phyloP scores from a whole-genome alignment of 2,113 vertebrate species.

The Lagopus muta region DNA sequence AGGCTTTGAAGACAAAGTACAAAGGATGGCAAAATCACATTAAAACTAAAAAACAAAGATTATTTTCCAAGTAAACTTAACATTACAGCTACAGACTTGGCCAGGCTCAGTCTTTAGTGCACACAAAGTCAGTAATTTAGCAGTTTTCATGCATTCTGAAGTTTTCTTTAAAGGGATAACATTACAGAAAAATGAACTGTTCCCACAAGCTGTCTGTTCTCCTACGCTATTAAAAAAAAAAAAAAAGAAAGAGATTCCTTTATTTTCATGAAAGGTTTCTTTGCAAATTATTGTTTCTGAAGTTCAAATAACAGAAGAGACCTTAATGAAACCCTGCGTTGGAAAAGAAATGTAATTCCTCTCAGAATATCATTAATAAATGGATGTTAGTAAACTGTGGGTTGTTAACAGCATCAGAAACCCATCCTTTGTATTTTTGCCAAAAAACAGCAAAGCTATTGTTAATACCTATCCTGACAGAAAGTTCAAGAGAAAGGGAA shows the following conservation, averaged over 20 bases:
- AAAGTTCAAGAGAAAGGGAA: not conserved
- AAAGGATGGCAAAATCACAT: not conserved
- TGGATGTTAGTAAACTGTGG: not conserved
- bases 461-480: not conserved
- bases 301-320: not conserved
- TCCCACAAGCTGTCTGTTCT: slow-evolving; percentile 61
- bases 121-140: not conserved
- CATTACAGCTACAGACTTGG: not conserved
- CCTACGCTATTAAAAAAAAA: not conserved
- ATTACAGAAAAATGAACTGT: slow-evolving; percentile 19
- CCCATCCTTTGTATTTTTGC: not conserved
- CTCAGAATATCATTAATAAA: not conserved
- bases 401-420: slow-evolving; percentile 24
- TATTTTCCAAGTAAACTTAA: not conserved
- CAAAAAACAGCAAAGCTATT: slow-evolving; percentile 1
- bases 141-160: not conserved
- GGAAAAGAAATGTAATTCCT: slow-evolving; percentile 17
- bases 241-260: not conserved
- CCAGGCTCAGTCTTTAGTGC: not conserved
- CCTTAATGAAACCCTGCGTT: not conserved
- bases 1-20: not conserved
- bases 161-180: not conserved
- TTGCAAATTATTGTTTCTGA: slow-evolving; percentile 54
- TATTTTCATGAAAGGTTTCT: slow-evolving; percentile 51
- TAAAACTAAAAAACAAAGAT: not conserved